These are phyloP conservation scores for Drosophila helvetica DNA, from an alignment of 2,888 invertebrate species.

Conservation along the genomic window DNA sequence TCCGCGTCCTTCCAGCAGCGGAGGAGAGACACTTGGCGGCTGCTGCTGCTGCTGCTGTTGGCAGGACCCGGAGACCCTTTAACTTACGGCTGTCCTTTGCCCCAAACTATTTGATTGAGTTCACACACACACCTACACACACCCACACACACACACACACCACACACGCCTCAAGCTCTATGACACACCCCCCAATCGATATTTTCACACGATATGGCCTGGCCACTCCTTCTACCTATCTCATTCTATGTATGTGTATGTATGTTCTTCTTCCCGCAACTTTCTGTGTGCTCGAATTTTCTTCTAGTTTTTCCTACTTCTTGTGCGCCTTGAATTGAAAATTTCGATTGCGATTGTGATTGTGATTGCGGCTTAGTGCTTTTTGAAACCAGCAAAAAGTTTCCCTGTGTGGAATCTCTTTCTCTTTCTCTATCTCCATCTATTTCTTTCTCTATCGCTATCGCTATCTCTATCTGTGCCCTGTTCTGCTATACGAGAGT, in stretches of 20 bases:
- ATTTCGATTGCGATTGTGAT: constrained; percentile 17
- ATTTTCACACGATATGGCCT: constrained; percentile 29
- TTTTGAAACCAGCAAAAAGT: constrained; percentile 26
- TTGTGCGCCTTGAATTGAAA: constrained; percentile 39
- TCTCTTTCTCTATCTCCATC: not conserved
- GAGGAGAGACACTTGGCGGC: constrained; percentile 29
- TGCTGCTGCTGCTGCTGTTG: constrained; percentile 33
- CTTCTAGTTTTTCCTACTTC: constrained; percentile 23
- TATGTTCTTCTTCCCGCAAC: constrained; percentile 35
- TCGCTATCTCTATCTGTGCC: constrained; percentile 4
- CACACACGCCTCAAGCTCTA: not conserved
- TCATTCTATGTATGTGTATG: constrained; percentile 13
- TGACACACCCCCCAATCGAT: constrained; percentile 30
- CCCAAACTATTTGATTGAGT: constrained; percentile 28
- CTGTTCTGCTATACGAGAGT: constrained; percentile 13
- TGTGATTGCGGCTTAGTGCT: constrained; percentile 29
- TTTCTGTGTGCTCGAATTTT: constrained; percentile 37
- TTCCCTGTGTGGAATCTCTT: constrained; percentile 1
- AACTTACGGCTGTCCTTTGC: constrained; percentile 40
- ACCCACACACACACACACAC: constrained; percentile 18
- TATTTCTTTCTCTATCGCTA: not conserved
- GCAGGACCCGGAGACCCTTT: constrained; percentile 30
- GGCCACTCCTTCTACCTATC: constrained; percentile 16
- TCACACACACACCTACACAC: constrained; percentile 8
- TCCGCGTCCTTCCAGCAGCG: constrained; percentile 23